Percentiles rank a stretch among this genome's conserved stretches.
phyloP scores from a whole-genome alignment of 2,888 invertebrate genomes.

The Rhagium mordax region DNA sequence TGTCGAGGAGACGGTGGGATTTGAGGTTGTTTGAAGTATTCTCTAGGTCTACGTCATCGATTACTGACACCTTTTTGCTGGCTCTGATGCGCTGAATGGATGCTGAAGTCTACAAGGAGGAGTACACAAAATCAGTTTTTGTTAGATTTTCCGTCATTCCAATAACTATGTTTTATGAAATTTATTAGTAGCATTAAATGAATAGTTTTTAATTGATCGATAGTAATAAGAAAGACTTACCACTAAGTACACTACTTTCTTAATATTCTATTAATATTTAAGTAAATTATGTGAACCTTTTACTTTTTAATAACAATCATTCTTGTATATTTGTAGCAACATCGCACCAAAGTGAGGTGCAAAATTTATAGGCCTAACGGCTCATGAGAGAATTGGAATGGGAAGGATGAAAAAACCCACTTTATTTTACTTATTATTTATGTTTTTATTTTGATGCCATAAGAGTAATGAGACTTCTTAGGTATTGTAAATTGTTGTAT shows the following conservation, averaged over 20 bases:
- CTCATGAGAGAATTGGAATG: no score
- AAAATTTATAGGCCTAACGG: no score
- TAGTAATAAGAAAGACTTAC: not conserved
- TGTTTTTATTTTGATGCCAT: no score
- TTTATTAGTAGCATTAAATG: not conserved
- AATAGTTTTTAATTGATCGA: not conserved
- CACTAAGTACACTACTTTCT: not conserved
- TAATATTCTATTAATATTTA: no score
- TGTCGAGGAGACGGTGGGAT: slow-evolving; percentile 73
- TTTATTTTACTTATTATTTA: no score
- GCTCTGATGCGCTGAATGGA: slow-evolving; percentile 76
- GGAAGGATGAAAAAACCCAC: no score
- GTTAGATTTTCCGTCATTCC: not conserved
- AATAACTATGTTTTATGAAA: not conserved
- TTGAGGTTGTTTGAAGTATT: slow-evolving; percentile 74
- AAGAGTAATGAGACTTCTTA: no score
- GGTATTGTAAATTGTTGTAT: no score
- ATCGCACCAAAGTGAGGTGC: no score
- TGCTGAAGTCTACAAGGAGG: slow-evolving; percentile 73
- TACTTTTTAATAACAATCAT: no score
- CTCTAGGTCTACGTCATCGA: slow-evolving; percentile 78
- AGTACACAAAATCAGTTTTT: slow-evolving; percentile 4
- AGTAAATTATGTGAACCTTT: no score
- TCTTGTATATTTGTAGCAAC: no score
- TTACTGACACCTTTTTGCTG: slow-evolving; percentile 74